These are phyloP conservation scores for Tor tambroides DNA, from an alignment of 2,113 vertebrate species.

Conservation along the genomic window DNA sequence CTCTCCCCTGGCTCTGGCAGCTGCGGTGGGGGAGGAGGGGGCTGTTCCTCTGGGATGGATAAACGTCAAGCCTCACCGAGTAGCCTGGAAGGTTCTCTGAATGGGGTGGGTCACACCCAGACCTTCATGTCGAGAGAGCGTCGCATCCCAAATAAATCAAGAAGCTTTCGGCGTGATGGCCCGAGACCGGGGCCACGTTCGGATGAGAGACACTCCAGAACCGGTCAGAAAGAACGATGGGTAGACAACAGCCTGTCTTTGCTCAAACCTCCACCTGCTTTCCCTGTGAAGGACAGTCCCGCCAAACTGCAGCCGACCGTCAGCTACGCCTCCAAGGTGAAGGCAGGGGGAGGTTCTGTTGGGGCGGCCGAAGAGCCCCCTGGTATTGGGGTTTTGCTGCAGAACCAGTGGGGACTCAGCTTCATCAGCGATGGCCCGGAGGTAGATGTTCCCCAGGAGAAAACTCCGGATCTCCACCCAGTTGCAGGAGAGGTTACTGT, in stretches of 20 bases:
- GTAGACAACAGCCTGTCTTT: slow-evolving; percentile 78
- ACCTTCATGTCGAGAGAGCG: slow-evolving; percentile 66
- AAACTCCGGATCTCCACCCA: slow-evolving; percentile 13
- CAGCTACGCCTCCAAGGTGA: slow-evolving; percentile 87
- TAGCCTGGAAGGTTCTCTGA: slow-evolving; percentile 47
- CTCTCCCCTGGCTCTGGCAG: slow-evolving; percentile 77
- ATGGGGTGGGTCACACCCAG: slow-evolving; percentile 57
- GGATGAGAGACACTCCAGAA: slow-evolving; percentile 64
- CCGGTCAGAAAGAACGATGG: slow-evolving; percentile 68
- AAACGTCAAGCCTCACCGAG: slow-evolving; percentile 64
- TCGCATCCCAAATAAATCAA: slow-evolving; percentile 68
- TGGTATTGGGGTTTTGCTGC: slow-evolving; percentile 80
- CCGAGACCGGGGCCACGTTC: slow-evolving; percentile 53
- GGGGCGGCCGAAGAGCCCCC: slow-evolving; percentile 74
- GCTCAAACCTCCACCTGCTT: slow-evolving; percentile 82
- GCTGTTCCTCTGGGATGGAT: slow-evolving; percentile 66
- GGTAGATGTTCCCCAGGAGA: slow-evolving; percentile 19
- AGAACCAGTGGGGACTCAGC: slow-evolving; percentile 86
- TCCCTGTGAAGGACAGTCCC: slow-evolving; percentile 85
- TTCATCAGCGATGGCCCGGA: slow-evolving; percentile 79
- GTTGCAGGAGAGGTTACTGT: slow-evolving; percentile 51
- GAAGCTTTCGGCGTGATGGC: slow-evolving; percentile 68
- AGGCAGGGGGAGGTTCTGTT: slow-evolving; percentile 71
- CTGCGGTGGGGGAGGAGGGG: slow-evolving; percentile 75
- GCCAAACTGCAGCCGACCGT: slow-evolving; percentile 83